Base-by-base conservation (phyloP, 2,113 vertebrate genomes). In the Okapia johnstoni region DNA sequence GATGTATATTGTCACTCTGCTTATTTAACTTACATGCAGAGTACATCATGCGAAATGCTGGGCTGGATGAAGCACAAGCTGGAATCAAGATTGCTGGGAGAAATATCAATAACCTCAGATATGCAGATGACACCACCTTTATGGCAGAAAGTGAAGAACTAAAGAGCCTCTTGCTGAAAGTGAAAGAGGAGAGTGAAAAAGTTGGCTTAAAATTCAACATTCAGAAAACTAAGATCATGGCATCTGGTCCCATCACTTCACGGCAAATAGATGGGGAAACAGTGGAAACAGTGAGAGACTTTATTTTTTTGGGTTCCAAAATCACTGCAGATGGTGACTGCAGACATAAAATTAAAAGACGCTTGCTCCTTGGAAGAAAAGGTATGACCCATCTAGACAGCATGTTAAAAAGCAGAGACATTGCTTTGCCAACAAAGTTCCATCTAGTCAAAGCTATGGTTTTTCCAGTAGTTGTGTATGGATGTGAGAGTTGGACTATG, bases 311-410 rank as follows among this genome's bases (percentile, higher is more conserved):
- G 0, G 61, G 33, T 16, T 66, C 33, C 61, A n/a, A 66, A 66
- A 66, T 66, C 61, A 66, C 33, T n/a, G 61, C 61, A 63, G 30
- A 63, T n/a, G 61, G 61, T 63, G 61, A n/a, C 60, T 63, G 60
- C 60, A 63, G 7, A 2, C 30, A 33, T 63, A 0, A 63, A 63
- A 63, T 9, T 63, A n/a, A n/a, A 66, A n/a, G 33, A n/a, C 0
- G 3, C 33, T 2, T 66, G 33, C 33, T 66, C 7, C 16, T 66
- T 66, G 33, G 33, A 66, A n/a, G 61, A 66, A n/a, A 66, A 66
- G 61, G 19, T 66, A n/a, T n/a, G 61, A 66, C 61, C 33, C n/a
- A 19, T 19, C 33, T 66, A 66, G 61, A 66, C 61, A 66, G 33
- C 16, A 19, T 66, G 16, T 30, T 61, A 61, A 15, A 61, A 30